Evolutionary conservation across 2,113 vertebrate species (phyloP), one percentile per base, ranked within the genome.

Genomic region (Paramisgurnus dabryanus): DNA sequence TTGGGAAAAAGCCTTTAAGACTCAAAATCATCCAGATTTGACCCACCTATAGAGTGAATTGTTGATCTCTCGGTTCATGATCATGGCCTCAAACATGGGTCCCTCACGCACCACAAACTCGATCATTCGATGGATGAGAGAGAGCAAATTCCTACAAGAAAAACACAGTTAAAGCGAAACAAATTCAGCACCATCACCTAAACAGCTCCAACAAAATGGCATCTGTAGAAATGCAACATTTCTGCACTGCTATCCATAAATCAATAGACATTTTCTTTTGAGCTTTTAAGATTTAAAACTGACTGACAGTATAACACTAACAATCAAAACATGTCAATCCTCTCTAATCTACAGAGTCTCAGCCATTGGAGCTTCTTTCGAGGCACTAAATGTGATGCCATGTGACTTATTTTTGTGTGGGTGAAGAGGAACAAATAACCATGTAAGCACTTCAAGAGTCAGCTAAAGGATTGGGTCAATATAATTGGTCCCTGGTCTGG

Each of bases 41-140:
- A 76, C 92, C 77, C 49, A 98, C 97, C 98, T 98, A 95, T 98
- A 99, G 95, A 99, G 96, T 18, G 98, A 95, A 86, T 99, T 99
- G 93, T 94, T 99, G 90, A 99, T 96, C 90, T 99, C 98, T 94
- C 97, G 81, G 93, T 99, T 99, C 98, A 99, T 99, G 90, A 99
- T 98, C 97, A 99, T 98, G 90, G 98, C 97, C 96, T 99, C 98
- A 93, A 99, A 99, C 97, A 99, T 98, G 70, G 98, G 97, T 88
- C 98, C 98, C 92, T 98, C 98, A 94, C 97, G 97, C 93, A 99
- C 98, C 94, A 99, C 98, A 97, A 99, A 99, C 92, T 99, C 98
- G 95, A 99, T 99, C 98, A 99, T 99, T 91, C 98, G 98, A 91
- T 99, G 97, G 91, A 99, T 99, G 92, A 99, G 93, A 94, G 95